phyloP scores from a whole-genome alignment of 2,797 vertebrate species.

The Galago senegalensis region DNA sequence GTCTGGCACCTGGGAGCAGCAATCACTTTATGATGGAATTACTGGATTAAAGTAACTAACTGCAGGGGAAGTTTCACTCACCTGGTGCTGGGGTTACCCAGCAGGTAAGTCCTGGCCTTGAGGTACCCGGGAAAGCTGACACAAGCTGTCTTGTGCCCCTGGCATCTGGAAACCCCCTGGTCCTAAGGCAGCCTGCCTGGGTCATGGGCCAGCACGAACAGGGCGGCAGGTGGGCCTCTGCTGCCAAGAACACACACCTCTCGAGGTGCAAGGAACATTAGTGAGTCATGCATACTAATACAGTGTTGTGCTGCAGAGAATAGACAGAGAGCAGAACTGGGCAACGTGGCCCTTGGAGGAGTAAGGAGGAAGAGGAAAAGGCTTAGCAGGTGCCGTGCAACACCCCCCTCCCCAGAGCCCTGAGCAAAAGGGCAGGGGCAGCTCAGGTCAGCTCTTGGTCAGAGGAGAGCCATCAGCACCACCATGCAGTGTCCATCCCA shows the following conservation, averaged over 20 bases:
- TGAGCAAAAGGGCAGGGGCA: rapidly evolving
- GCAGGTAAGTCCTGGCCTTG: background rate
- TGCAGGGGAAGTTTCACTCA: rapidly evolving
- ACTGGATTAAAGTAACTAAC: rapidly evolving
- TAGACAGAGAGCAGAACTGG: background rate
- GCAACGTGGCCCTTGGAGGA: background rate
- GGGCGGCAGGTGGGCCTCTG: background rate
- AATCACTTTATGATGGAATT: rapidly evolving
- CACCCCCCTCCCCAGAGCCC: background rate
- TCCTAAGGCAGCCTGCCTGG: too few relatives aligned
- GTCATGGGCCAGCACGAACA: background rate
- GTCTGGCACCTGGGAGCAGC: rapidly evolving
- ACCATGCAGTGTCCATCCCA: too few relatives aligned
- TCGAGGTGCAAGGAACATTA: rapidly evolving
- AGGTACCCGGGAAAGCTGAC: too few relatives aligned
- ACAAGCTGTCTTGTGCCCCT: background rate
- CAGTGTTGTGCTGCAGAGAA: rapidly evolving
- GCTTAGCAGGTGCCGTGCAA: rapidly evolving
- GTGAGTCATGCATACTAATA: rapidly evolving
- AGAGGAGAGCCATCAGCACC: too few relatives aligned
- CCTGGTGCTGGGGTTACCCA: rapidly evolving
- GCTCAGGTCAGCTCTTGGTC: too few relatives aligned
- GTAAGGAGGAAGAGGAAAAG: background rate
- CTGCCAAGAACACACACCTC: background rate
- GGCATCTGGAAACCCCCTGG: background rate